Conservation (phyloP, 35 echinoderm and acorn worm genomes). For the Ophioderma brevispina region DNA sequence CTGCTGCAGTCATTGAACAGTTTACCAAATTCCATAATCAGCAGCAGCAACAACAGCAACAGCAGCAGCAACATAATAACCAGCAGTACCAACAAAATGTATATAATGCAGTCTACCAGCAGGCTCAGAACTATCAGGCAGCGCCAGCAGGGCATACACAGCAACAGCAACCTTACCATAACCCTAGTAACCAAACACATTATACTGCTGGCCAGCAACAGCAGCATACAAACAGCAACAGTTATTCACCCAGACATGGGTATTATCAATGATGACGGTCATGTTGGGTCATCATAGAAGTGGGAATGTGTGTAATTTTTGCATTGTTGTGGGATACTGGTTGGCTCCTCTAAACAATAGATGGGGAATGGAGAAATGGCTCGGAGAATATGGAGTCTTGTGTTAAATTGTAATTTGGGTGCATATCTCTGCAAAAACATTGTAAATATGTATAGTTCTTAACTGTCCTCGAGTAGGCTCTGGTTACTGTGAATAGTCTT, state of each 20-base stretch:
- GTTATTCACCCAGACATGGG: conserved; percentile 19
- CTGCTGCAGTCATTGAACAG: conserved; percentile 8
- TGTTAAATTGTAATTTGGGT: too few species aligned
- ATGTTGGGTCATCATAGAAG: neutral
- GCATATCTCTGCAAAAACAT: neutral
- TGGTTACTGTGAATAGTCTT: neutral
- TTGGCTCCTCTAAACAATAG: too few species aligned
- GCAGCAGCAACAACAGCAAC: conserved; percentile 8
- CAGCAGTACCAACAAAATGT: conserved; percentile 25
- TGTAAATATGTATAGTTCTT: conserved; percentile 7
- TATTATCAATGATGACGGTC: neutral
- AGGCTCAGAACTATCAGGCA: neutral
- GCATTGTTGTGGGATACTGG: too few species aligned
- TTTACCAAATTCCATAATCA: conserved; percentile 22
- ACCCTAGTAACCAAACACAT: neutral
- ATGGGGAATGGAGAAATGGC: too few species aligned
- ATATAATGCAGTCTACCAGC: conserved; percentile 14
- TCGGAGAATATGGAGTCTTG: too few species aligned
- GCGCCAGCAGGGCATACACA: neutral
- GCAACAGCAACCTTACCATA: conserved; percentile 15
- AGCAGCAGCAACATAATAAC: neutral
- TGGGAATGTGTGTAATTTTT: too few species aligned
- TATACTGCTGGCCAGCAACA: neutral
- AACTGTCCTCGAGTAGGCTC: neutral
- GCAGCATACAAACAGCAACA: conserved; percentile 15